Percentiles rank a stretch among this genome's conserved stretches.
Conservation (phyloP, 1,140 invertebrate genomes). For the Dinoponera quadriceps region DNA sequence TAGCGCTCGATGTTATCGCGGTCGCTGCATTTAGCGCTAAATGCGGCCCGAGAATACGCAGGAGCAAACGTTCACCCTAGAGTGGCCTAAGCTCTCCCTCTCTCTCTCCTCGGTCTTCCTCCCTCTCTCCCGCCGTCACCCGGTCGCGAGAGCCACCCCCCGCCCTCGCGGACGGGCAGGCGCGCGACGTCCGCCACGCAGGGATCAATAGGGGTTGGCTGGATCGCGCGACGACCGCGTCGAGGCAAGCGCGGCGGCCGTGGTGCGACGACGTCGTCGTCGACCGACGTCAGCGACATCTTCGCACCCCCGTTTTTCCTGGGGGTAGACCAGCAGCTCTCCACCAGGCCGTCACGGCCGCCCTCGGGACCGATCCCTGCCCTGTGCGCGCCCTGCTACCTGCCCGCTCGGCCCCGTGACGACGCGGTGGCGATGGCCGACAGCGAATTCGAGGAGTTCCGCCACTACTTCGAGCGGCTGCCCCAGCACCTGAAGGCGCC, state of each 20-base stretch:
- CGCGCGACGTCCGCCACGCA: conserved; percentile 73
- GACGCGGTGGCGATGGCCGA: conserved; percentile 90
- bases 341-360: conserved; percentile 69
- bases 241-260: conserved; percentile 39
- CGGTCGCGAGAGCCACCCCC: not conserved
- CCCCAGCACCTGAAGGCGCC: conserved; percentile 92
- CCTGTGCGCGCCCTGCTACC: conserved; percentile 9
- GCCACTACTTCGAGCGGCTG: conserved; percentile 93
- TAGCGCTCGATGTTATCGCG: not conserved
- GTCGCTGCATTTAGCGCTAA: conserved; percentile 3
- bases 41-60: conserved; percentile 23
- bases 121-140: conserved; percentile 22
- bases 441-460: conserved; percentile 96
- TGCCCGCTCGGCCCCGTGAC: not conserved
- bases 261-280: conserved; percentile 65
- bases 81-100: not conserved
- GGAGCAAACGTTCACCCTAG: conserved; percentile 51
- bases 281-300: conserved; percentile 73
- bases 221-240: conserved; percentile 49
- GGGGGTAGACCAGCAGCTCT: conserved; percentile 68
- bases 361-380: conserved; percentile 68
- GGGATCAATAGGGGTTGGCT: conserved; percentile 79
- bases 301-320: conserved; percentile 48
- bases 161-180: conserved; percentile 66
- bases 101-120: conserved; percentile 37